Percentiles rank a stretch among this genome's conserved stretches.
Evolutionary conservation across 2,113 vertebrate species (phyloP).

Genomic region (Eira barbara): DNA sequence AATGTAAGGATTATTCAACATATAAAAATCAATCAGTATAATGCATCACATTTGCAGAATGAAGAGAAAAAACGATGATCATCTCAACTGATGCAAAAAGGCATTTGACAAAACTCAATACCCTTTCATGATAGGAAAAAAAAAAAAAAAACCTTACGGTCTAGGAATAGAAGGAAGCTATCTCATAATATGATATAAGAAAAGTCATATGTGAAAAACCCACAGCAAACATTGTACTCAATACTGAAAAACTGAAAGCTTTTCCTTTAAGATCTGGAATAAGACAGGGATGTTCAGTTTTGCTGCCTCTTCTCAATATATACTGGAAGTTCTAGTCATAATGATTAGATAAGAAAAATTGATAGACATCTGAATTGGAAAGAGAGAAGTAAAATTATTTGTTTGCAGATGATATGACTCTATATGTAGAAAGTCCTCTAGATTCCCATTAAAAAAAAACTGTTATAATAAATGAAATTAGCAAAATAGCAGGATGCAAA

Average conservation of each 20-base stretch:
- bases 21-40: neutral
- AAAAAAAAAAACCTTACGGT: neutral
- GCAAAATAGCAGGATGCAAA: neutral
- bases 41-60: neutral
- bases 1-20: neutral
- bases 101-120: neutral
- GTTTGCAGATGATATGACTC: neutral
- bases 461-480: neutral
- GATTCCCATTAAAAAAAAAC: neutral
- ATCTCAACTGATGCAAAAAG: neutral
- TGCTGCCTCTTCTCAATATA: neutral
- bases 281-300: neutral
- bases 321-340: no score
- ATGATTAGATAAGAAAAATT: neutral
- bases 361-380: neutral
- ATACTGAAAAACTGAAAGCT: no score
- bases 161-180: neutral
- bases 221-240: neutral
- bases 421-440: neutral
- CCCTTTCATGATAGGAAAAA: neutral
- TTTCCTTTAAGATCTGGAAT: neutral
- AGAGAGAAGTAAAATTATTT: neutral
- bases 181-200: neutral
- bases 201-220: neutral
- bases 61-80: no score